Conservation (phyloP, 2,113 vertebrate species). For the Pelecanus crispus region DNA sequence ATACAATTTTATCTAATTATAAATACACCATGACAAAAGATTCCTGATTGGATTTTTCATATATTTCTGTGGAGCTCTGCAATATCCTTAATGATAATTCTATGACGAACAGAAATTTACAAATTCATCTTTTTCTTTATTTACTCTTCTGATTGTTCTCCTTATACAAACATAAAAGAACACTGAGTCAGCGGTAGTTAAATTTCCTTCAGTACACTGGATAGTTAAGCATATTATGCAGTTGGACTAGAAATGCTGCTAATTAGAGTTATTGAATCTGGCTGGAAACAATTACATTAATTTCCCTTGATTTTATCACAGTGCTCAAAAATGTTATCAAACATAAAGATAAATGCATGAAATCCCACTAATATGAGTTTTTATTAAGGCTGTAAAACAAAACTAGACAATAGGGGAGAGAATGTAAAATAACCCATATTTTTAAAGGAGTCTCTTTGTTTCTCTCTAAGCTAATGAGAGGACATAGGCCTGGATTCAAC, state of each 20-base stretch:
- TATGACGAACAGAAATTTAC: not conserved
- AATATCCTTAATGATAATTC: not conserved
- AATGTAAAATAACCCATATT: not conserved
- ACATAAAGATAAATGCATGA: not conserved
- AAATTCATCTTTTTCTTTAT: conserved; percentile 4
- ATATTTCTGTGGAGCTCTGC: not conserved
- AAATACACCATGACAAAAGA: not conserved
- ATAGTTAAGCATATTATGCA: not conserved
- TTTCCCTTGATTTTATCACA: not conserved
- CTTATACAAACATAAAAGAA: not conserved
- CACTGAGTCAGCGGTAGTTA: not conserved
- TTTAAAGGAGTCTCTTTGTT: not conserved
- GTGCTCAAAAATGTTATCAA: conserved; percentile 3
- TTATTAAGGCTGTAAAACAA: not conserved
- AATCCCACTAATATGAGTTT: not conserved
- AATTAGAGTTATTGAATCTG: conserved; percentile 14
- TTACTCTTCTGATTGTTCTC: conserved; percentile 28
- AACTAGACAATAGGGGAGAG: not conserved
- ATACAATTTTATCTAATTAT: conserved; percentile 40
- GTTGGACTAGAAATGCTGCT: not conserved
- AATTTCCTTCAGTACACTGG: not conserved
- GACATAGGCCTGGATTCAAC: not conserved
- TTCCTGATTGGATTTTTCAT: conserved; percentile 22
- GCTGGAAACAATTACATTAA: conserved; percentile 7
- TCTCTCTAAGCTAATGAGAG: not conserved